Percentiles rank a stretch among this genome's conserved stretches.
These are phyloP conservation scores for Drosophila mettleri DNA, from an alignment of 2,888 invertebrate species.

Conservation along the genomic window DNA sequence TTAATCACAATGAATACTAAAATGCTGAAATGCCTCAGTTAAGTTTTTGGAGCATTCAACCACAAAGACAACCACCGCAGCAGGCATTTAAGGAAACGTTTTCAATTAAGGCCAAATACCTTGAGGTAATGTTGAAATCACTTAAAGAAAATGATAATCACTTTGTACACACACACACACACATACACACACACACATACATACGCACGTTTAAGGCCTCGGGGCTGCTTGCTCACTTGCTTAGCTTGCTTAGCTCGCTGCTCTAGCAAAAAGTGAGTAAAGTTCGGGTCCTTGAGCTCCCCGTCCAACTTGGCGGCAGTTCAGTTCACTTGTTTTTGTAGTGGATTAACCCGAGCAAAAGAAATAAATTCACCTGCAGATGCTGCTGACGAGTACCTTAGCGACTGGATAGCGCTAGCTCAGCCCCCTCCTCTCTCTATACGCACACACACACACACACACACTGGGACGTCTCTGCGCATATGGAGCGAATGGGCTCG, in stretches of 20 bases:
- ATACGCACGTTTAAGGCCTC: conserved; percentile 66
- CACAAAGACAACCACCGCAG: conserved; percentile 43
- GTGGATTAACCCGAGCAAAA: conserved; percentile 76
- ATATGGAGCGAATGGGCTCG: conserved; percentile 37
- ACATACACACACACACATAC: background rate
- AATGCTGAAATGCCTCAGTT: conserved; percentile 12
- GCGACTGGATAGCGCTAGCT: conserved; percentile 33
- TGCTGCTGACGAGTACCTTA: conserved; percentile 63
- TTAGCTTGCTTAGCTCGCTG: conserved; percentile 46
- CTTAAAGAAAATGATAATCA: conserved; percentile 81
- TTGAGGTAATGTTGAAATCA: conserved; percentile 79
- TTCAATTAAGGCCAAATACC: conserved; percentile 74
- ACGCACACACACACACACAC: conserved; percentile 1
- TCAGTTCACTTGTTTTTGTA: conserved; percentile 68
- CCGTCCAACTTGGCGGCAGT: conserved; percentile 28
- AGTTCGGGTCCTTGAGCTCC: conserved; percentile 26
- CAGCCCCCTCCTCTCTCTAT: background rate
- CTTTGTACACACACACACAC: conserved; percentile 63
- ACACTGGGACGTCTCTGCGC: conserved; percentile 8
- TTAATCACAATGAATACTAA: conserved; percentile 57
- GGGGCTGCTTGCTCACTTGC: conserved; percentile 65
- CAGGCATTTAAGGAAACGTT: conserved; percentile 72
- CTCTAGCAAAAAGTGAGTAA: conserved; percentile 24
- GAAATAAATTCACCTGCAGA: conserved; percentile 77
- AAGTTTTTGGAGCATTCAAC: conserved; percentile 60